These are phyloP conservation scores for Ametastegia equiseti DNA, from an alignment of 2,888 invertebrate genomes.

Conservation along the genomic window DNA sequence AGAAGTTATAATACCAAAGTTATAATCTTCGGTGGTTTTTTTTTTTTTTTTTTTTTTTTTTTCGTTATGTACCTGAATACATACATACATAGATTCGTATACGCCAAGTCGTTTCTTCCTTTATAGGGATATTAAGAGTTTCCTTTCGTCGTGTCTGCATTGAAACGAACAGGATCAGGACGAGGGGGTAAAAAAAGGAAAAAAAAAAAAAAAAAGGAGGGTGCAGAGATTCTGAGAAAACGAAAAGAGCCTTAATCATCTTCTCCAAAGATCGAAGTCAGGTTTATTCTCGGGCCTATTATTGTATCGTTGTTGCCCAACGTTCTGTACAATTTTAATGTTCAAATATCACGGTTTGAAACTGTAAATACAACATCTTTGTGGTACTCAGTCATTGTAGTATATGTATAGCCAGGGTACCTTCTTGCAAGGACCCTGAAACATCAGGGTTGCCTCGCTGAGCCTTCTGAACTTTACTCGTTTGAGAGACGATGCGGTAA, in stretches of 20 bases:
- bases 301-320: not conserved
- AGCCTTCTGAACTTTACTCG: not conserved
- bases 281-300: not conserved
- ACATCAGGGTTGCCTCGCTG: too few relatives aligned
- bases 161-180: not conserved
- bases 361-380: not conserved
- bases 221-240: slow-evolving; percentile 5
- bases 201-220: not conserved
- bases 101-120: not conserved
- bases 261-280: slow-evolving; percentile 11
- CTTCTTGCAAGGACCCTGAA: not conserved
- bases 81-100: not conserved
- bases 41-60: not conserved
- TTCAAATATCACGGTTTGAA: not conserved
- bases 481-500: not conserved
- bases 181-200: not conserved
- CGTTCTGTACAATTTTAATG: not conserved
- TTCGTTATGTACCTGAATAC: not conserved
- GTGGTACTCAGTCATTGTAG: not conserved
- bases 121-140: not conserved
- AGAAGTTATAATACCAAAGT: slow-evolving; percentile 33
- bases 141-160: not conserved
- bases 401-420: not conserved
- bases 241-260: slow-evolving; percentile 27
- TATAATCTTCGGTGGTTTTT: slow-evolving; percentile 5